Conservation (phyloP, 2,888 invertebrate species). For the Xestia c-nigrum region DNA sequence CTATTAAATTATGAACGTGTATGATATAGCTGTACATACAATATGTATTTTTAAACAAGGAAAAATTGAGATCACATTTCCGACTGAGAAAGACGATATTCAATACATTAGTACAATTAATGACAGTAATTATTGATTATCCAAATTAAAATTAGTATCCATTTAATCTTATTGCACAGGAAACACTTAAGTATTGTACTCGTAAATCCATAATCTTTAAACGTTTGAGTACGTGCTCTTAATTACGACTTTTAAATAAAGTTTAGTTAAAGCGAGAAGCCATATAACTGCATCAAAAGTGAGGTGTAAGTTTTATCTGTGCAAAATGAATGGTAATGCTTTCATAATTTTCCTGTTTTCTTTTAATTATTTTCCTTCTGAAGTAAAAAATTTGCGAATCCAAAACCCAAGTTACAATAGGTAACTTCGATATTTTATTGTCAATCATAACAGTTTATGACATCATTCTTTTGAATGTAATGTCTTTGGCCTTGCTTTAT, state of each 20-base stretch:
- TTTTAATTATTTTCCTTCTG: neutral
- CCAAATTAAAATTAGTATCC: constrained; percentile 32
- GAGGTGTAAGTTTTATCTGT: neutral
- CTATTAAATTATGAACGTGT: no score
- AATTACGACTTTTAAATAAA: constrained; percentile 26
- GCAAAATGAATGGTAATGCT: neutral
- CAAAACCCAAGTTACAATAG: neutral
- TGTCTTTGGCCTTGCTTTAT: neutral
- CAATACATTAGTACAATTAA: neutral
- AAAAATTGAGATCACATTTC: constrained; percentile 12
- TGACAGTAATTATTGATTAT: constrained; percentile 42
- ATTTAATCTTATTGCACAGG: constrained; percentile 43
- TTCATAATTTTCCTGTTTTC: neutral
- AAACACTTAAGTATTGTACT: constrained; percentile 49
- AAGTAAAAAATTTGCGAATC: neutral
- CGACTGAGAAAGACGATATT: neutral
- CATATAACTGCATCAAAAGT: neutral
- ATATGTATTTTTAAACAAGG: constrained; percentile 16
- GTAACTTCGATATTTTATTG: neutral
- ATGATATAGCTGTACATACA: neutral
- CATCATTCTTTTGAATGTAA: neutral
- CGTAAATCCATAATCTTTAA: constrained; percentile 50
- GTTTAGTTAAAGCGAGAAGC: neutral
- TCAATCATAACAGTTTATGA: neutral
- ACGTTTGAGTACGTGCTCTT: constrained; percentile 32